These are phyloP conservation scores for Tetragonisca angustula DNA, from an alignment of 2,888 invertebrate species.

Conservation along the genomic window DNA sequence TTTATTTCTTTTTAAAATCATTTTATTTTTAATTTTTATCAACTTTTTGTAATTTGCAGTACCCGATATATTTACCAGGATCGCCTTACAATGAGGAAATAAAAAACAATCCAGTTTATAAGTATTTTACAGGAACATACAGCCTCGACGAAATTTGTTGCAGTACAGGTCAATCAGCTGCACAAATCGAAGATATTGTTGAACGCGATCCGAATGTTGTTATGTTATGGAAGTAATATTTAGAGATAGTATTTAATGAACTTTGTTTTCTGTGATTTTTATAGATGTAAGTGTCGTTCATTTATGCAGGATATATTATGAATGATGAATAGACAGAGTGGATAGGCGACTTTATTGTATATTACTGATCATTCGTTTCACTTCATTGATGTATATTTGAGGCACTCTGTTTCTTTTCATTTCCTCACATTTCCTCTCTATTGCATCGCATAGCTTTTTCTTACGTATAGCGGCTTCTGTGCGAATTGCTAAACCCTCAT, in stretches of 20 bases:
- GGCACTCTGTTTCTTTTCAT: constrained; percentile 86
- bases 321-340: constrained; percentile 21
- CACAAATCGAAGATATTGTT: constrained; percentile 91
- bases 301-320: constrained; percentile 17
- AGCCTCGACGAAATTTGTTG: constrained; percentile 97
- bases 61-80: constrained; percentile 80
- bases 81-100: constrained; percentile 74
- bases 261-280: constrained; percentile 7
- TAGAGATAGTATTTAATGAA: not conserved
- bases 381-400: constrained; percentile 86
- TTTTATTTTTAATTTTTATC: constrained; percentile 13
- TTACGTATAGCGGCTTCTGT: constrained; percentile 87
- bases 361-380: constrained; percentile 79
- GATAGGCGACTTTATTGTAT: constrained; percentile 64
- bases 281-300: constrained; percentile 52
- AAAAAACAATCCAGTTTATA: constrained; percentile 84
- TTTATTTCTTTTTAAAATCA: not conserved
- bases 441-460: constrained; percentile 84
- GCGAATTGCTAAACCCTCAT: constrained; percentile 88
- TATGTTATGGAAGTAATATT: constrained; percentile 90
- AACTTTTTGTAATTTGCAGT: constrained; percentile 71
- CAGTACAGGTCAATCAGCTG: constrained; percentile 90
- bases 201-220: constrained; percentile 93
- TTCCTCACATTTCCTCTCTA: constrained; percentile 86
- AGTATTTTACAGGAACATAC: constrained; percentile 91